Evolutionary conservation across 2,888 invertebrate genomes (phyloP).

Genomic region (Cephus pygmeus): DNA sequence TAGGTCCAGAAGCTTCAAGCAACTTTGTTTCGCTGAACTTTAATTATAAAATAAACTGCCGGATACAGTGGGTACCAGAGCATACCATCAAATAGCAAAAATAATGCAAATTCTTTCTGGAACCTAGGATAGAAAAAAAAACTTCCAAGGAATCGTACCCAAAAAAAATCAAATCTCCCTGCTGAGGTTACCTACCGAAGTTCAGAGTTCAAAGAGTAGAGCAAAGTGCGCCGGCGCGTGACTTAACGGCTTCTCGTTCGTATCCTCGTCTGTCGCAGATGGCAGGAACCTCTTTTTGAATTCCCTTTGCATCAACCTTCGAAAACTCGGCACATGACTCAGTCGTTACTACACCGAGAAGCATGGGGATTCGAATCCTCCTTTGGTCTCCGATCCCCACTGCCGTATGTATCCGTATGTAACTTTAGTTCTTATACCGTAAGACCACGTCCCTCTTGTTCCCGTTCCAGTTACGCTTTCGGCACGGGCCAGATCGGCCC

Average conservation of each 20-base stretch:
- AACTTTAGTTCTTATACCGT: neutral
- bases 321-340: constrained; percentile 44
- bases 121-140: no score
- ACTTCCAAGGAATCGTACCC: neutral
- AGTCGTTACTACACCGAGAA: constrained; percentile 42
- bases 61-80: no score
- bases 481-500: constrained; percentile 41
- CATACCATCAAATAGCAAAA: no score
- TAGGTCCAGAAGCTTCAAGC: no score
- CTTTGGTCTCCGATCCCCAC: no score
- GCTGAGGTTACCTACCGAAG: constrained; percentile 5
- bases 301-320: constrained; percentile 8
- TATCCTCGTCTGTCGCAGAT: neutral
- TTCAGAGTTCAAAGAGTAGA: constrained; percentile 15
- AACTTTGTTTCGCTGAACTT: no score
- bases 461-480: constrained; percentile 15
- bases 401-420: neutral
- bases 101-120: no score
- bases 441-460: constrained; percentile 3
- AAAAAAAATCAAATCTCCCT: neutral
- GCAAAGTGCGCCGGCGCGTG: neutral
- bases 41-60: no score
- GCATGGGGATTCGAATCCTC: no score
- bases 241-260: neutral
- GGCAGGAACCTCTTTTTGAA: constrained; percentile 6